Base-by-base conservation (phyloP, 2,888 invertebrate genomes). In the Helleia helle region DNA sequence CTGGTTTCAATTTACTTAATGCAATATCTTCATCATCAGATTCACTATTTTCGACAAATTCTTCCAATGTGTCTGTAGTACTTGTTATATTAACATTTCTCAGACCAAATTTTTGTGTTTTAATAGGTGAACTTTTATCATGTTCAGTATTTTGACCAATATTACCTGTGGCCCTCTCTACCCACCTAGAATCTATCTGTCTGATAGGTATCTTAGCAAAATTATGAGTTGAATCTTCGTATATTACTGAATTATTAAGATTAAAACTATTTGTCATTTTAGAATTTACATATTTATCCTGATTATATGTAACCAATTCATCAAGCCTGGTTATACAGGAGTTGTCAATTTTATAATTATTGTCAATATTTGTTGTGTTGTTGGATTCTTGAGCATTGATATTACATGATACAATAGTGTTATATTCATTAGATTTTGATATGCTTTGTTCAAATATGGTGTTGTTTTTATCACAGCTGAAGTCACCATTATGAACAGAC, bases 31-130 rank as follows among this genome's bases (percentile, higher is more conserved):
- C 85, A 45, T 73, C 84, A 56, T 91, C 91, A 26, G 89, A 88
- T 51, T 90, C 92, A 71, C 91, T 92, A 51, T 90, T 90, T 64
- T 93, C 93, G 54, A 93, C 91, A 58, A 88, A 89, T 54, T 91
- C 90, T 49, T 76, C 50, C 36, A 44, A 41, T 58, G 68, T 71
- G 27, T 70, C 63, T 46, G 63, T 34, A 49, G 46, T 34, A 51
- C 52, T 57, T 51, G 54, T 41, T 25, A 73, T 46, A 43, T 51
- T 53, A 24, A 77, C 59, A 57, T 81, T 83, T 42, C 63, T 60
- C 44, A 86, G 49, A n/a, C 85, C 85, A 71, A 75, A 81, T 44
- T 50, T 65, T 49, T 56, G 51, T 36, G 46, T 17, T 24, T 46
- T 44, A 28, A 49, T 43, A 24, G 26, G 41, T 14, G 26, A 34